phyloP scores from a whole-genome alignment of 2,113 vertebrate genomes.

The Burhinus oedicnemus region DNA sequence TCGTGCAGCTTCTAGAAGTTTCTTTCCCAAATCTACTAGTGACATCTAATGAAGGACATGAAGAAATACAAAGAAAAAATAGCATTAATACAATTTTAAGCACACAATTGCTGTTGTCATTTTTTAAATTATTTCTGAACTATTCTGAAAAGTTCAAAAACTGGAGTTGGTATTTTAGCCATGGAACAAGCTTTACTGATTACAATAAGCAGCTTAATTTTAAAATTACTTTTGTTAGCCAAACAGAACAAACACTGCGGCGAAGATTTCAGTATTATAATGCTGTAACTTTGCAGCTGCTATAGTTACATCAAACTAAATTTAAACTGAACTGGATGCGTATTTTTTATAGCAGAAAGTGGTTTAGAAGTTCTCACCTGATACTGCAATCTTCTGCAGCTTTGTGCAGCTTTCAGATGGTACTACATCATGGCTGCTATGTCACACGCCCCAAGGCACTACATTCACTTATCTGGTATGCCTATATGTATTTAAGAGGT shows the following conservation, averaged over 20 bases:
- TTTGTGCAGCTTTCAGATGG: neutral
- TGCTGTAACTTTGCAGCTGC: neutral
- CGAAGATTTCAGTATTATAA: neutral
- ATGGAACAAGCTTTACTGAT: neutral
- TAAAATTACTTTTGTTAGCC: neutral
- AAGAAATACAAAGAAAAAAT: conserved; percentile 25
- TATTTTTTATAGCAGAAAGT: neutral
- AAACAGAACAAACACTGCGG: neutral
- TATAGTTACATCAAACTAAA: neutral
- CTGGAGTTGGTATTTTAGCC: neutral
- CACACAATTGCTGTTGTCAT: neutral
- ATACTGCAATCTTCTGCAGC: neutral
- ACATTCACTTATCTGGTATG: neutral
- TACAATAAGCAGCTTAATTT: neutral
- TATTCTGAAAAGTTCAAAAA: neutral
- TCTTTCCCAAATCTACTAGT: conserved; percentile 89
- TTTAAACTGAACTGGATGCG: neutral
- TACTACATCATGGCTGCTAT: neutral
- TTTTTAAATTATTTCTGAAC: neutral
- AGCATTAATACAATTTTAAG: neutral
- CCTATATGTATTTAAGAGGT: neutral
- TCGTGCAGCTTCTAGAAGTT: conserved; percentile 89
- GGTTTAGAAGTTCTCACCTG: neutral
- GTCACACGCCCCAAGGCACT: neutral
- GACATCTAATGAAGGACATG: conserved; percentile 79